phyloP scores from a whole-genome alignment of 2,797 vertebrate genomes.

The Channa striata region DNA sequence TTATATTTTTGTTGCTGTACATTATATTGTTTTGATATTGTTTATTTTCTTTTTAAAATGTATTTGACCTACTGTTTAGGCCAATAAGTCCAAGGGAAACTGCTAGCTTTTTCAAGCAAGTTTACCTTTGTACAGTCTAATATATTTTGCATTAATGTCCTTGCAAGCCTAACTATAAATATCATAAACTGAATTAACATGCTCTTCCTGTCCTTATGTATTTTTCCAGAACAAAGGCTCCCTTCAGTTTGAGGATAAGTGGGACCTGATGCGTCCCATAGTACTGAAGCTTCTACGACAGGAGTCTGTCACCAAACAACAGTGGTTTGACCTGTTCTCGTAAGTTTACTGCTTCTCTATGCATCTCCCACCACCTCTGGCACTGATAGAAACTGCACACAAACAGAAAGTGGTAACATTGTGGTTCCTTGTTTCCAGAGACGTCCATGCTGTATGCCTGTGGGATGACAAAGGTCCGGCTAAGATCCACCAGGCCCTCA shows the following conservation, averaged over 20 bases:
- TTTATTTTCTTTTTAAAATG: too few species aligned
- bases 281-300: slow-evolving; percentile 98
- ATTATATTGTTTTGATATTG: too few species aligned
- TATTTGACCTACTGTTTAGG: too few species aligned
- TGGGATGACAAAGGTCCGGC: slow-evolving; percentile 99
- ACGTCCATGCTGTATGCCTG: slow-evolving; percentile 97
- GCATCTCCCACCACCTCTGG: background rate
- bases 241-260: slow-evolving; percentile 99
- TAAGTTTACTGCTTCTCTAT: slow-evolving; percentile 75
- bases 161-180: background rate
- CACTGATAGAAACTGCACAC: background rate
- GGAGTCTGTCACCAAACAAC: slow-evolving; percentile 97
- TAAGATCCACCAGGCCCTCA: slow-evolving; percentile 99
- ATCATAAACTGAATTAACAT: background rate
- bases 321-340: slow-evolving; percentile 99
- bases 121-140: background rate
- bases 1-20: too few species aligned
- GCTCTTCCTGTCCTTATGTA: background rate
- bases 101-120: too few species aligned
- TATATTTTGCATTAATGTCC: too few species aligned
- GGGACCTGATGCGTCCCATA: slow-evolving; percentile 98
- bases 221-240: slow-evolving; percentile 95
- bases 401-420: background rate
- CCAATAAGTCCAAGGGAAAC: too few species aligned
- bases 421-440: slow-evolving; percentile 78